Percentiles rank a stretch among this genome's conserved stretches.
These are phyloP conservation scores for Bombus superbus DNA, from an alignment of 1,140 invertebrate species.

Conservation along the genomic window DNA sequence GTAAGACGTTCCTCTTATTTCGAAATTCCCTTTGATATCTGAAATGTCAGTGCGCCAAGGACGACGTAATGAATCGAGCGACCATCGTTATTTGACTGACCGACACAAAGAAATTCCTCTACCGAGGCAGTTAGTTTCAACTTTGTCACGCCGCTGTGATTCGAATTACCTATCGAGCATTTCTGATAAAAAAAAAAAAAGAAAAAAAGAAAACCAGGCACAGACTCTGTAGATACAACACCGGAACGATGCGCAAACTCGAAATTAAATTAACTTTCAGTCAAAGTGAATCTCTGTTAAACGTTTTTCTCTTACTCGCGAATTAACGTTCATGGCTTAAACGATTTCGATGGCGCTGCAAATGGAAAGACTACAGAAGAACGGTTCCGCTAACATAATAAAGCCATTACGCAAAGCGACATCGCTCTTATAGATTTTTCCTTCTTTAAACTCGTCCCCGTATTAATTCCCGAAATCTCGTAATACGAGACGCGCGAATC, in stretches of 20 bases:
- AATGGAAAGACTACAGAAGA: neutral
- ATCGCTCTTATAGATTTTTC: neutral
- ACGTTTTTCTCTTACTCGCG: neutral
- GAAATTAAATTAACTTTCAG: conserved; percentile 24
- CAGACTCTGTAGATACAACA: neutral
- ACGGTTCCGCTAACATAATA: conserved; percentile 24
- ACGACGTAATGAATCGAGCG: neutral
- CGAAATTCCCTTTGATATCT: conserved; percentile 39
- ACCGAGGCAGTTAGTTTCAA: neutral
- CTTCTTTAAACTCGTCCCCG: conserved; percentile 1
- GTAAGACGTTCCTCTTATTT: neutral
- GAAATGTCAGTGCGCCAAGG: neutral
- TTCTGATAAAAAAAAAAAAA: neutral
- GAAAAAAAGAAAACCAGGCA: neutral
- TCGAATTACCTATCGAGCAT: neutral
- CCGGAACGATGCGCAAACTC: neutral
- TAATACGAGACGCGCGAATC: neutral
- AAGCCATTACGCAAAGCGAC: conserved; percentile 18
- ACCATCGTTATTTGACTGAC: neutral
- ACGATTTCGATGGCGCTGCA: conserved; percentile 29
- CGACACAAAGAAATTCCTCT: neutral
- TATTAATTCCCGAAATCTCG: conserved; percentile 26
- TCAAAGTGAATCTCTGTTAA: neutral
- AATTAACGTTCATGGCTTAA: conserved; percentile 8
- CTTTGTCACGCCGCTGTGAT: neutral